phyloP scores from a whole-genome alignment of 2,888 invertebrate species.

The Boloria selene region DNA sequence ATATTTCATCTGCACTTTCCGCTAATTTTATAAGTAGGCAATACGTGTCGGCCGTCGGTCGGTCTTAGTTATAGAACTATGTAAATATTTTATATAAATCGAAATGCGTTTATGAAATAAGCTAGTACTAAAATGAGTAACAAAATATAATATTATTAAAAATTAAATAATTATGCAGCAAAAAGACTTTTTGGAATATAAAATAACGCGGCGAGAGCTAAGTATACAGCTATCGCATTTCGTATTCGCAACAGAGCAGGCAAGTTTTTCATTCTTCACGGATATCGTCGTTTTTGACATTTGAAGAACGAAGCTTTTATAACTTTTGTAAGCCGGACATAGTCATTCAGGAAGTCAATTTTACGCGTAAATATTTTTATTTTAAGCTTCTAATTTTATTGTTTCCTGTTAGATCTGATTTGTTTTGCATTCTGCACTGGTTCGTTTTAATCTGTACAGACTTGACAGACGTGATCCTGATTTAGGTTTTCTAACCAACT shows the following conservation, averaged over 20 bases:
- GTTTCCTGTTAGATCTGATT: not conserved
- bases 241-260: constrained; percentile 5
- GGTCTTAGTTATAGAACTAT: too few relatives aligned
- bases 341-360: not conserved
- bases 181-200: not conserved
- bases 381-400: not conserved
- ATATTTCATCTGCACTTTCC: too few relatives aligned
- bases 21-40: too few relatives aligned
- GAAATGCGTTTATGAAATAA: too few relatives aligned
- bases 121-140: too few relatives aligned
- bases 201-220: constrained; percentile 4
- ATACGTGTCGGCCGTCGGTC: too few relatives aligned
- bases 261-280: not conserved
- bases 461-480: too few relatives aligned
- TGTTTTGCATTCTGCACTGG: too few relatives aligned
- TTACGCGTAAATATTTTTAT: not conserved
- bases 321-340: constrained; percentile 3
- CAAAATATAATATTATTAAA: too few relatives aligned
- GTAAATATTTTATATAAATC: too few relatives aligned
- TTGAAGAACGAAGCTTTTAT: not conserved
- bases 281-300: constrained; percentile 10
- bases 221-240: not conserved
- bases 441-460: too few relatives aligned
- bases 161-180: not conserved
- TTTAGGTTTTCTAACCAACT: too few relatives aligned